A percentile compares a stretch with the other conserved stretches of the same genome.
Conservation (phyloP, 2,797 vertebrate genomes). For the Semotilus atromaculatus region DNA sequence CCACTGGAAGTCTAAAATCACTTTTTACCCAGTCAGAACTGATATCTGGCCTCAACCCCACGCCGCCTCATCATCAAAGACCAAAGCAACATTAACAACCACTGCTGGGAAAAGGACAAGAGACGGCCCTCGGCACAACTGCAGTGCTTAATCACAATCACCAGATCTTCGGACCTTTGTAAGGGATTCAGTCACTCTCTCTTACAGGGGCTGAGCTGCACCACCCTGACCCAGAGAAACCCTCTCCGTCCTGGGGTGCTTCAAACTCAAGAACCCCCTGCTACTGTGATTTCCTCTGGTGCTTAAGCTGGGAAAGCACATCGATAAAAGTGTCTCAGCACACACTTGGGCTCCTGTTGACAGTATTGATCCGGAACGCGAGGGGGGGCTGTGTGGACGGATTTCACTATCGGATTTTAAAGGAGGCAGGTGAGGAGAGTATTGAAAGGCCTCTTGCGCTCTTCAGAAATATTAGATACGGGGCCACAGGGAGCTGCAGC, state of each 20-base stretch:
- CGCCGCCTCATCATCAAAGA: slow-evolving; percentile 16
- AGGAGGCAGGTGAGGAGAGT: slow-evolving; percentile 55
- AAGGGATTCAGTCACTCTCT: slow-evolving; percentile 47
- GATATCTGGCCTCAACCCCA: slow-evolving; percentile 2
- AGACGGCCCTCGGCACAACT: slow-evolving; percentile 25
- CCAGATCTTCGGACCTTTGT: slow-evolving; percentile 39
- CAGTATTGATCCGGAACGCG: slow-evolving; percentile 58
- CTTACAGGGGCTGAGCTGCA: slow-evolving; percentile 25
- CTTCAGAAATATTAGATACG: slow-evolving; percentile 62
- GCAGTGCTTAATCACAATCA: slow-evolving; percentile 58
- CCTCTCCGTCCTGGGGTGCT: slow-evolving; percentile 46
- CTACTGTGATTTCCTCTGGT: slow-evolving; percentile 56
- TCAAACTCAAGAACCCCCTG: slow-evolving; percentile 47
- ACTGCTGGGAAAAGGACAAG: slow-evolving; percentile 42
- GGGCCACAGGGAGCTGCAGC: slow-evolving; percentile 49
- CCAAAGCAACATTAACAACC: slow-evolving; percentile 37
- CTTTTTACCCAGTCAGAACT: slow-evolving; percentile 32
- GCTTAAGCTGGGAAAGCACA: slow-evolving; percentile 64
- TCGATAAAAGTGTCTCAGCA: slow-evolving; percentile 62
- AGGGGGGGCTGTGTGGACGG: slow-evolving; percentile 55
- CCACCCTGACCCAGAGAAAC: slow-evolving; percentile 38
- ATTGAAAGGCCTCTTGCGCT: slow-evolving; percentile 59
- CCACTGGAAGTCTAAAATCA: slow-evolving; percentile 33
- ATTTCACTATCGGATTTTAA: slow-evolving; percentile 60
- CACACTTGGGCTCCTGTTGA: slow-evolving; percentile 56